Evolutionary conservation across 2,888 invertebrate genomes (phyloP).

Genomic region (Macaria notata): DNA sequence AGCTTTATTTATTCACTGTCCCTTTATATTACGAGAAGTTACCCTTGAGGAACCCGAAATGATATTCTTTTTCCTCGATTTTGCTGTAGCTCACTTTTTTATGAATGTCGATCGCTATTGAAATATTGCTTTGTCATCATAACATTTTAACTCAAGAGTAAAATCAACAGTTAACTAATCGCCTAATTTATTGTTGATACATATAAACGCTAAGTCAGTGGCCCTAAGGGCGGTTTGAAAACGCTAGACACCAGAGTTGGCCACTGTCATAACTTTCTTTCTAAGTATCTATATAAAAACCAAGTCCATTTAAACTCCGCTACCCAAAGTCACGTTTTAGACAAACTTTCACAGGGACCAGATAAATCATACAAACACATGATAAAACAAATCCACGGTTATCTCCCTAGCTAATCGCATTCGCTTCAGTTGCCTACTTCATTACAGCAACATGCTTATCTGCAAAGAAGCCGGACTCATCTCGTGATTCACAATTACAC

Average conservation of each 20-base stretch:
- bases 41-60: conserved; percentile 3
- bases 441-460: conserved; percentile 29
- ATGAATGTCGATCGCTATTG: too few relatives aligned
- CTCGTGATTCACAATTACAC: conserved; percentile 32
- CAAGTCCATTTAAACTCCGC: background rate
- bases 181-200: too few relatives aligned
- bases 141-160: too few relatives aligned
- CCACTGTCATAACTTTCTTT: too few relatives aligned
- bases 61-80: background rate
- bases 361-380: background rate
- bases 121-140: too few relatives aligned
- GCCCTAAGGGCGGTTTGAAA: too few relatives aligned
- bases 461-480: conserved; percentile 24
- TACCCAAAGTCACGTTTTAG: too few relatives aligned
- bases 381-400: background rate
- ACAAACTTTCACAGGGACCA: too few relatives aligned
- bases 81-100: background rate
- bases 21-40: conserved; percentile 9
- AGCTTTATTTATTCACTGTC: conserved; percentile 26
- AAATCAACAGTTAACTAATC: too few relatives aligned
- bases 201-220: too few relatives aligned
- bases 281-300: too few relatives aligned
- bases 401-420: conserved; percentile 7
- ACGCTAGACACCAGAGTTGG: too few relatives aligned
- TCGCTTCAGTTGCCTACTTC: conserved; percentile 26